phyloP scores from a whole-genome alignment of 2,797 vertebrate species.

The Poeciliopsis turneri region DNA sequence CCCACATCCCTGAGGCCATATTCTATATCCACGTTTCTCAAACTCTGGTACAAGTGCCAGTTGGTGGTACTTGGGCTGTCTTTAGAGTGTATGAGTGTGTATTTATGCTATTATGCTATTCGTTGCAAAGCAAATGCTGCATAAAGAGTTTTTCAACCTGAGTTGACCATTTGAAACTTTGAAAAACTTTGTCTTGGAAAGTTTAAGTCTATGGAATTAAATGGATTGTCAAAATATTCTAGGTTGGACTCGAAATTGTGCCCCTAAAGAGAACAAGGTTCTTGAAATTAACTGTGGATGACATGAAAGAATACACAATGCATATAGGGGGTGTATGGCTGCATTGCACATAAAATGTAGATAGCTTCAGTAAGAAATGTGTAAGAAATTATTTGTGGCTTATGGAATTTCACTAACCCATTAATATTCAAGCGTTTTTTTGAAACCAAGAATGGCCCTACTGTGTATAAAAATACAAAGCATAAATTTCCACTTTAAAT shows the following conservation, averaged over 20 bases:
- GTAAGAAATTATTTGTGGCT: neutral
- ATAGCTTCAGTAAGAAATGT: neutral
- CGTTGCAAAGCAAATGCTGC: neutral
- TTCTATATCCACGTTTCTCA: neutral
- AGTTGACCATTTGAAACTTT: neutral
- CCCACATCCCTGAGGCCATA: conserved; percentile 31
- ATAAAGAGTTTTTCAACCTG: neutral
- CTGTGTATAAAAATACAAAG: neutral
- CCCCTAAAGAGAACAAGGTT: neutral
- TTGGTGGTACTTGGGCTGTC: neutral
- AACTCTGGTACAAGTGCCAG: neutral
- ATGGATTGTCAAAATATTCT: neutral
- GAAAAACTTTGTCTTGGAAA: neutral
- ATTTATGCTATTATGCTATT: neutral
- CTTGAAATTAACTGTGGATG: neutral
- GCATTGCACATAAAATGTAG: neutral
- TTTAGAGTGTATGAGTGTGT: neutral
- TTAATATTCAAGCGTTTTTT: neutral
- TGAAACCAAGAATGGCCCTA: neutral
- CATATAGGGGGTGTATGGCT: neutral
- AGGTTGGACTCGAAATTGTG: neutral
- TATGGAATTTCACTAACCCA: neutral
- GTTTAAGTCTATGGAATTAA: neutral
- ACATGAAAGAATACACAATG: neutral
- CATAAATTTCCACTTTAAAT: neutral